Percentiles rank a stretch among this genome's conserved stretches.
phyloP scores from a whole-genome alignment of 2,113 vertebrate genomes.

The Tachycineta bicolor region DNA sequence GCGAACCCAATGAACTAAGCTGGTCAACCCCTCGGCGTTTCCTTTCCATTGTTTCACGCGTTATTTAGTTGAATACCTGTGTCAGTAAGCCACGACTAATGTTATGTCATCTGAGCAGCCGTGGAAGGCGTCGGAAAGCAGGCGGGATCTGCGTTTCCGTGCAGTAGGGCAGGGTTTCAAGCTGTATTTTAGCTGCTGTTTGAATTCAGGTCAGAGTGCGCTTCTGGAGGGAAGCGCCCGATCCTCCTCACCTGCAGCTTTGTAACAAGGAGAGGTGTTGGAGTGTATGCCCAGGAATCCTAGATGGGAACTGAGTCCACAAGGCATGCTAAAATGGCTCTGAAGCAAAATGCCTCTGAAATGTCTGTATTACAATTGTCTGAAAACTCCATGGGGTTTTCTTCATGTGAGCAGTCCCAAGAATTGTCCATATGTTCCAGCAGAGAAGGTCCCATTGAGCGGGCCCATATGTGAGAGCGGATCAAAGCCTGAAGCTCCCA shows the following conservation, averaged over 20 bases:
- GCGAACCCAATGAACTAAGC: not conserved
- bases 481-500: not conserved
- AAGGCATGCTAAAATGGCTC: not conserved
- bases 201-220: not conserved
- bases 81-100: not conserved
- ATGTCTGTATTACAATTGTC: not conserved
- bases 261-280: not conserved
- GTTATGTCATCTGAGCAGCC: not conserved
- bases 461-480: accelerated
- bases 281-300: not conserved
- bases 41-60: not conserved
- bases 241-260: not conserved
- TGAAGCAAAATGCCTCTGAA: not conserved
- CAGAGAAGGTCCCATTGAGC: not conserved
- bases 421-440: not conserved
- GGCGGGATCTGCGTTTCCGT: not conserved
- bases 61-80: not conserved
- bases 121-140: not conserved
- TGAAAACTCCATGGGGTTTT: not conserved
- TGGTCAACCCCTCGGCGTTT: not conserved
- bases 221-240: not conserved
- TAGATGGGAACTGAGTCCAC: not conserved
- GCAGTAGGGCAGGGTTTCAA: not conserved
- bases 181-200: not conserved
- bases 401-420: not conserved